Base-by-base conservation (phyloP, 2,797 vertebrate species). In the Notoglanidium macrostoma region DNA sequence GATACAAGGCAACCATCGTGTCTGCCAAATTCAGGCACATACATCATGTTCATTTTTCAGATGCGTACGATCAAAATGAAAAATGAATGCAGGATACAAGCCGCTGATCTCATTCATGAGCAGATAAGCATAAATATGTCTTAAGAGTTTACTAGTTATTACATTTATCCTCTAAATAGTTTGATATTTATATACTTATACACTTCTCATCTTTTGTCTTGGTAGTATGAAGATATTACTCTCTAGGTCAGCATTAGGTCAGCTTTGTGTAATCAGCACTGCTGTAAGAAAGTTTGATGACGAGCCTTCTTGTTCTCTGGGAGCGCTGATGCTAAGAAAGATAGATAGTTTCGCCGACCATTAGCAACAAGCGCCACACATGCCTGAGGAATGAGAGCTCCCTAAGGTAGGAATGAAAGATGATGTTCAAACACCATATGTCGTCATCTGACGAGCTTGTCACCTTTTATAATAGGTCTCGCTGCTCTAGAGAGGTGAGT, bases 311-410 rank as follows among this genome's bases (percentile, higher is more conserved):
- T 91, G 84, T 85, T 86, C 80, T 74, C 70, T 55, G 32, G 74
- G 72, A 78, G 44, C 44, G 57, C 68, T 76, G 76, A 90, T 80
- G 80, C 63, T 87, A 59, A 51, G 46, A 44, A 21, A 80, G 88
- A 79, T 88, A 49, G 65, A 40, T 40, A 40, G 40, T 40, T 61
- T 49, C n/a, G 49, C 72, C 21, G 23, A 67, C 85, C 85, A 61
- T 89, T 88, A 76, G 74, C 85, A 90, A 44, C 86, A 87, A 84
- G 67, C 83, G 55, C 57, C 15, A 79, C 67, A 55, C n/a, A 51
- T 82, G 72, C 80, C 77, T 26, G 32, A 61, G 73, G 74, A 87
- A 79, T 26, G 49, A 65, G n/a, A 57, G 72, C 79, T 51, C 82
- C 68, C 44, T 70, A 29, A 67, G 85, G 67, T 78, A 68, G 7